phyloP scores from a whole-genome alignment of 2,797 vertebrate species.

The Syngnathus rostellatus region DNA sequence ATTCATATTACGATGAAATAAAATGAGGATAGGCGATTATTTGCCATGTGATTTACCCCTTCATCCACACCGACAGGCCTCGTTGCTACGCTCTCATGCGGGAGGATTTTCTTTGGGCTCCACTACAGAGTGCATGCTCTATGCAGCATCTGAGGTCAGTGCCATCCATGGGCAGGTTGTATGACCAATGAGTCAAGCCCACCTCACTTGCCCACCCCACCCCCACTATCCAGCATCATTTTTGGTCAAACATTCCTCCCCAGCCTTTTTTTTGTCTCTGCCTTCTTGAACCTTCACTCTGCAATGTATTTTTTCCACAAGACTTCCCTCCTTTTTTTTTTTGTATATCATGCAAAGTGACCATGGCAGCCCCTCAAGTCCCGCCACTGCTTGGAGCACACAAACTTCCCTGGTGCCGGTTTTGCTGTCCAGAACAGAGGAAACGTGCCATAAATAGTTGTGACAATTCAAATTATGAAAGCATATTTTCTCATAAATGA shows the following conservation, averaged over 20 bases:
- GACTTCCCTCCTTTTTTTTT: slow-evolving; percentile 22
- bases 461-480: slow-evolving; percentile 7
- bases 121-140: slow-evolving; percentile 68
- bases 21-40: slow-evolving; percentile 43
- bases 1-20: slow-evolving; percentile 10
- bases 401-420: slow-evolving; percentile 31
- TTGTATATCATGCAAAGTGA: slow-evolving; percentile 39
- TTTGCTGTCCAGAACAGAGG: slow-evolving; percentile 44
- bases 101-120: slow-evolving; percentile 70
- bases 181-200: slow-evolving; percentile 33
- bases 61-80: slow-evolving; percentile 56
- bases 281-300: slow-evolving; percentile 3
- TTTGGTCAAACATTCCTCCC: slow-evolving; percentile 33
- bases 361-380: slow-evolving; percentile 36
- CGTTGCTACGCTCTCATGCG: slow-evolving; percentile 61
- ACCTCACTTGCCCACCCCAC: slow-evolving; percentile 31
- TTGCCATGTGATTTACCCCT: slow-evolving; percentile 55
- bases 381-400: slow-evolving; percentile 25
- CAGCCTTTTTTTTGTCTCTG: slow-evolving; percentile 17
- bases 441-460: slow-evolving; percentile 14
- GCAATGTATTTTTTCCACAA: not conserved
- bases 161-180: slow-evolving; percentile 45
- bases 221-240: slow-evolving; percentile 25
- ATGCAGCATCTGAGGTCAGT: slow-evolving; percentile 77
- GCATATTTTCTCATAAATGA: slow-evolving; percentile 12